These are phyloP conservation scores for Urocynchramus pylzowi DNA, from an alignment of 2,113 vertebrate genomes.

Conservation along the genomic window DNA sequence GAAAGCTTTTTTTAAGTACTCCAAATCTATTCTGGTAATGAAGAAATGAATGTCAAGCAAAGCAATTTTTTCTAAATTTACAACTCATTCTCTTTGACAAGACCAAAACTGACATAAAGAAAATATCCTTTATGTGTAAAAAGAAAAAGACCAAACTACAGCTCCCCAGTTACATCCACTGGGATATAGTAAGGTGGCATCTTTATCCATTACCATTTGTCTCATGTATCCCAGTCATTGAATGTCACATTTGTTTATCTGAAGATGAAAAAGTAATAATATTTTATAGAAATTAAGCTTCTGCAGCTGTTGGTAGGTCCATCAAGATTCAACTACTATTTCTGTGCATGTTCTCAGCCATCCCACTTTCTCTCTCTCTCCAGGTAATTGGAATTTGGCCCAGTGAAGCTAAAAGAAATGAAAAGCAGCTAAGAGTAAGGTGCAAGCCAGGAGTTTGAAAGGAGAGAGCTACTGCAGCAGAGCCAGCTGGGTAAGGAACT, in stretches of 20 bases:
- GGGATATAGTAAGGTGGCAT: background rate
- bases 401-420: background rate
- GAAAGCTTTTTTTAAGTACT: slow-evolving; percentile 39
- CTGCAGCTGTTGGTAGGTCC: background rate
- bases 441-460: background rate
- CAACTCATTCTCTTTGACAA: background rate
- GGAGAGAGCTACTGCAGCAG: background rate
- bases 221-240: background rate
- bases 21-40: slow-evolving; percentile 41
- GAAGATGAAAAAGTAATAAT: background rate
- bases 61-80: slow-evolving; percentile 49
- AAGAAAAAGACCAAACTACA: background rate
- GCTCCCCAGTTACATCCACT: background rate
- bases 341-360: background rate
- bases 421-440: background rate
- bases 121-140: background rate
- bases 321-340: background rate
- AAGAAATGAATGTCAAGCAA: slow-evolving; percentile 45
- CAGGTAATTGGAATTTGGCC: background rate
- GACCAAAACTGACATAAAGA: slow-evolving; percentile 13
- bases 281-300: background rate
- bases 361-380: background rate
- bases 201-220: background rate
- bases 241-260: background rate
- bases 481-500: background rate